A percentile compares a stretch with the other conserved stretches of the same genome.
Evolutionary conservation across 2,113 vertebrate genomes (phyloP).

Genomic region (human): GRCh38 chr16:71833501-71834000

Average conservation of each 20-base stretch:
- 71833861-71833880: slow-evolving; percentile 89
- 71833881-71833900: slow-evolving; percentile 86
- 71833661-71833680: neutral
- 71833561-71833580: neutral
- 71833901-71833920: too few relatives aligned
- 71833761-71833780: neutral
- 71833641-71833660: neutral
- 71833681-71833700: neutral
- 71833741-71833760: neutral
- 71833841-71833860: slow-evolving; percentile 90
- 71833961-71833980: too few relatives aligned
- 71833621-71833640: neutral
- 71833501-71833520: neutral
- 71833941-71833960: too few relatives aligned
- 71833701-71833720: neutral
- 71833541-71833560: neutral
- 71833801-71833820: slow-evolving; percentile 93
- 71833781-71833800: slow-evolving; percentile 87
- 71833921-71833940: too few relatives aligned
- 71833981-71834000: too few relatives aligned
- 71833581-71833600: slow-evolving; percentile 20
- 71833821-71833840: slow-evolving; percentile 93
- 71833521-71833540: neutral
- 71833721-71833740: neutral
- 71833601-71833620: neutral